Base-by-base conservation (phyloP, 2,888 invertebrate genomes). In the Sphaerophoria rueppellii region DNA sequence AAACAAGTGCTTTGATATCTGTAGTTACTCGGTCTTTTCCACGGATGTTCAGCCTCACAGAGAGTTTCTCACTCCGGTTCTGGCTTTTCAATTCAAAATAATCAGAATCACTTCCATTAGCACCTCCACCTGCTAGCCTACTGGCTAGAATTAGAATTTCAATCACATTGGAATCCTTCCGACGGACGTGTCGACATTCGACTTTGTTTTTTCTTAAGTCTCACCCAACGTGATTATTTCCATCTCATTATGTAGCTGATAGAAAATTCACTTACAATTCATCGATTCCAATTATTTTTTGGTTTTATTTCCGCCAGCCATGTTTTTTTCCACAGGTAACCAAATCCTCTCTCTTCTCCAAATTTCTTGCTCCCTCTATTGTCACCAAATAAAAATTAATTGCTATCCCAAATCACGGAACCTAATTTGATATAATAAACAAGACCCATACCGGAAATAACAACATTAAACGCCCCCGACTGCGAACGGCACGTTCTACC, bases 401-500 rank as follows among this genome's bases (percentile, higher is more conserved):
- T 83, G 79, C 75, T 75, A 24, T 55, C 83, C 67, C 79, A 75
- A 78, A 83, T 75, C 75, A 72, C 71, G 50, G 52, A 69, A 63
- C 71, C 83, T 75, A 75, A 83, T 79, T 83, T 79, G 54, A 61
- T 71, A 65, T 71, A 79, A 79, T 78, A 79, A 83, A 83, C 83
- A 83, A 79, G 55, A 37, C 58, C 79, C 48, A 72, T 60, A 61
- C 75, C 75, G 83, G 79, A 79, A 79, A 75, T 71, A 61, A 75
- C 58, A 78, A 67, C 55, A 71, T 76, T 76, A 81, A 72, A 76
- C 60, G 40, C 37, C 52, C 71, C 74, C 58, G 71, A 74, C 78
- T 71, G 79, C 67, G 72, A 61, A 72, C 40, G 63, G 55, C 73
- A 73, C 73, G 73, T 57, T 82, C 71, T 54, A 65, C 73, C 70